These are phyloP conservation scores for Lasioglossum leucozonium DNA, from an alignment of 2,888 invertebrate genomes.

Conservation along the genomic window DNA sequence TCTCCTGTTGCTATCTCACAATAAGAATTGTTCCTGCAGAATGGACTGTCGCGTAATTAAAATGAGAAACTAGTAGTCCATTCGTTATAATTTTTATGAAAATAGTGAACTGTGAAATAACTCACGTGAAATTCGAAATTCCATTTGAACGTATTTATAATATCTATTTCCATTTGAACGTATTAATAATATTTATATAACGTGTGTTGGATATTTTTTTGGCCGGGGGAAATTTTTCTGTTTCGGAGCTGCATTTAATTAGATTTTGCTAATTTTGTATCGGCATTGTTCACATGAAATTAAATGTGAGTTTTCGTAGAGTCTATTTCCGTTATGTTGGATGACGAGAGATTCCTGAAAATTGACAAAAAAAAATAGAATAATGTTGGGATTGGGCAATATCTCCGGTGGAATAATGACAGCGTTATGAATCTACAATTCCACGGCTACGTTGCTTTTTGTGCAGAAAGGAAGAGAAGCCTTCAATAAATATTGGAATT, in stretches of 20 bases:
- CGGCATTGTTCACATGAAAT: not conserved
- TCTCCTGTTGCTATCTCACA: not conserved
- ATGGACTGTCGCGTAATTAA: not conserved
- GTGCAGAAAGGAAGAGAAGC: not conserved
- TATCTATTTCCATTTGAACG: not conserved
- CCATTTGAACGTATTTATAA: not conserved
- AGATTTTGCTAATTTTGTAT: not conserved
- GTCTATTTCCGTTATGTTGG: not conserved
- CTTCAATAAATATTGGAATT: conserved; percentile 61
- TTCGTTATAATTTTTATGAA: not conserved
- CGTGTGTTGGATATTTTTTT: not conserved
- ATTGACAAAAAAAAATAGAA: not conserved
- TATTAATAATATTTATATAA: too few relatives aligned
- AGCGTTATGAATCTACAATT: conserved; percentile 3
- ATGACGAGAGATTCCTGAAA: not conserved
- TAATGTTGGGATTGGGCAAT: not conserved
- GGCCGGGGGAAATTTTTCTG: not conserved
- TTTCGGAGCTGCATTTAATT: not conserved
- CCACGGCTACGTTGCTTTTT: not conserved
- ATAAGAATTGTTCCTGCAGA: not conserved
- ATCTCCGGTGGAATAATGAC: not conserved
- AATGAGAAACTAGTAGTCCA: not conserved
- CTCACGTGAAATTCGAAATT: not conserved
- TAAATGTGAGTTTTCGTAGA: not conserved
- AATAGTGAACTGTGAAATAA: not conserved